These are phyloP conservation scores for Chanos chanos DNA, from an alignment of 2,797 vertebrate genomes.

Conservation along the genomic window DNA sequence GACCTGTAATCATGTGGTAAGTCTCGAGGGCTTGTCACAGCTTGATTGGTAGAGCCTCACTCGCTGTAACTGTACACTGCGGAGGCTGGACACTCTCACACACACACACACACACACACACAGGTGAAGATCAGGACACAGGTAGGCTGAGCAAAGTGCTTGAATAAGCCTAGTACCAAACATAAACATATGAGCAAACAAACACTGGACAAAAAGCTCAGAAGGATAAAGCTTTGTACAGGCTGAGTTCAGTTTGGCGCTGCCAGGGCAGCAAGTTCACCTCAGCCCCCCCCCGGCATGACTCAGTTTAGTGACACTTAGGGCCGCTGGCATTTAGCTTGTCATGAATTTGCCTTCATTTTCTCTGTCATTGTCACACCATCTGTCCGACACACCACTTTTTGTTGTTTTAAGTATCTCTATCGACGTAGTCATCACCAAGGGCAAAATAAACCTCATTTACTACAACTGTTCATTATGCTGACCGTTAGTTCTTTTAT, in stretches of 20 bases:
- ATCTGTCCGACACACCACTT: too few species aligned
- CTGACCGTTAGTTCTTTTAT: too few species aligned
- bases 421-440: too few species aligned
- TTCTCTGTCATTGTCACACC: constrained; percentile 68
- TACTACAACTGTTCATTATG: too few species aligned
- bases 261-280: background rate
- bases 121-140: constrained; percentile 6
- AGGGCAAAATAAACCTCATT: too few species aligned
- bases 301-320: constrained; percentile 71
- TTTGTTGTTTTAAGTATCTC: too few species aligned
- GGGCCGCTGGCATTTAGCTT: constrained; percentile 69
- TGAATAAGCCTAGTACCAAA: constrained; percentile 28
- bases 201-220: background rate
- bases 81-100: background rate
- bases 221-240: background rate
- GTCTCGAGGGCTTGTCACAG: background rate
- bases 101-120: constrained; percentile 12
- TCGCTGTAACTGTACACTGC: too few species aligned
- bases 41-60: too few species aligned
- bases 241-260: too few species aligned
- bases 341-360: constrained; percentile 55
- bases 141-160: constrained; percentile 27
- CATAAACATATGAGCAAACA: background rate
- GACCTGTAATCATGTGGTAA: too few species aligned
- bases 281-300: background rate